These are phyloP conservation scores for Turnix velox DNA, from an alignment of 2,113 vertebrate genomes.

Conservation along the genomic window DNA sequence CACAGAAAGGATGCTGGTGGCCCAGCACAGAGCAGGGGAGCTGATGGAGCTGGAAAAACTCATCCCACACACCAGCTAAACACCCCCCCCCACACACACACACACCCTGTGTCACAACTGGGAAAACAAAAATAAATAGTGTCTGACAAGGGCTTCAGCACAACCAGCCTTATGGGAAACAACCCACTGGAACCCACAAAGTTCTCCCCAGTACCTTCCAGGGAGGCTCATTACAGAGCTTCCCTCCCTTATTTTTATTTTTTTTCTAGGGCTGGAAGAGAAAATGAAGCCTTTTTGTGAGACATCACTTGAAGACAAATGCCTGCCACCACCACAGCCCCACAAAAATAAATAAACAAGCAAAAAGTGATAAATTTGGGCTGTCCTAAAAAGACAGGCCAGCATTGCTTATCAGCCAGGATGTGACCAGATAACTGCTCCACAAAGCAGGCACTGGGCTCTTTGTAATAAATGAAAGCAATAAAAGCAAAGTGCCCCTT, in stretches of 20 bases:
- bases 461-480: slow-evolving; percentile 76
- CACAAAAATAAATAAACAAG: slow-evolving; percentile 47
- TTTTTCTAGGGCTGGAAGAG: neutral
- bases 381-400: slow-evolving; percentile 74
- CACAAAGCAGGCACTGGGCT: slow-evolving; percentile 70
- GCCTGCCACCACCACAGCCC: slow-evolving; percentile 37
- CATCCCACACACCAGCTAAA: neutral
- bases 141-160: neutral
- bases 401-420: slow-evolving; percentile 73
- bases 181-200: neutral
- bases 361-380: slow-evolving; percentile 73
- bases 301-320: slow-evolving; percentile 26
- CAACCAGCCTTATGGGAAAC: neutral
- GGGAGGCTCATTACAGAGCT: neutral
- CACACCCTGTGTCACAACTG: neutral
- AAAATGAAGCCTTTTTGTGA: slow-evolving; percentile 61
- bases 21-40: neutral
- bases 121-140: neutral
- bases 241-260: neutral
- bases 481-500: slow-evolving; percentile 71
- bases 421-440: slow-evolving; percentile 77
- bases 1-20: neutral
- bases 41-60: accelerated
- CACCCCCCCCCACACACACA: neutral
- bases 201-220: neutral